Evolutionary conservation across 2,888 invertebrate genomes (phyloP).

Genomic region (Rotaria macrura): DNA sequence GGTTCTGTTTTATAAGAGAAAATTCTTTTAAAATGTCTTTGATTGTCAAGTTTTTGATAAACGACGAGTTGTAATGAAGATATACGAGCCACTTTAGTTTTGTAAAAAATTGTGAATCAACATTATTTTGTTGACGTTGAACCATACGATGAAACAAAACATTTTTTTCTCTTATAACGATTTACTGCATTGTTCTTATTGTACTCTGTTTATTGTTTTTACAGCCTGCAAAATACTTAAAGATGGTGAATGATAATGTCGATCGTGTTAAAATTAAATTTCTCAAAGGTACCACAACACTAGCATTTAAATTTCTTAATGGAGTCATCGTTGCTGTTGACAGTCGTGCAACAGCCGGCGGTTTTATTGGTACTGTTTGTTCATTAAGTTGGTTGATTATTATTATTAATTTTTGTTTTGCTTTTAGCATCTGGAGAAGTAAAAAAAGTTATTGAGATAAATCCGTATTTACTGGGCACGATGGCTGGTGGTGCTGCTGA

Average conservation of each 20-base stretch:
- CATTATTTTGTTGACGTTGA: too few relatives aligned
- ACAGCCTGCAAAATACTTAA: slow-evolving; percentile 11
- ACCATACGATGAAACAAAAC: too few relatives aligned
- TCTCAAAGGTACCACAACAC: slow-evolving; percentile 91
- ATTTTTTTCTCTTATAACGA: too few relatives aligned
- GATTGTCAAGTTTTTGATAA: too few relatives aligned
- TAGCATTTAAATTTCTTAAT: slow-evolving; percentile 81
- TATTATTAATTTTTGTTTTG: slow-evolving; percentile 45
- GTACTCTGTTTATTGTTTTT: background rate
- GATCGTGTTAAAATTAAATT: slow-evolving; percentile 74
- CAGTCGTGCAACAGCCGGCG: slow-evolving; percentile 88
- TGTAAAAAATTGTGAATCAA: too few relatives aligned
- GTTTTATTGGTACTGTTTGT: slow-evolving; percentile 64
- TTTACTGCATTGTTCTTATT: too few relatives aligned
- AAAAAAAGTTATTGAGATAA: slow-evolving; percentile 95
- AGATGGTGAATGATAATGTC: slow-evolving; percentile 22
- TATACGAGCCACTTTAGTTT: too few relatives aligned
- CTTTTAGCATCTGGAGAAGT: slow-evolving; percentile 88
- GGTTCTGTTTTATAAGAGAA: too few relatives aligned
- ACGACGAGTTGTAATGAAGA: too few relatives aligned
- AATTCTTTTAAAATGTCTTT: too few relatives aligned
- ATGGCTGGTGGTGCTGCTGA: slow-evolving; percentile 97
- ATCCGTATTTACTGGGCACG: slow-evolving; percentile 85
- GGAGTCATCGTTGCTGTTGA: slow-evolving; percentile 94
- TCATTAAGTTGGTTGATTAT: slow-evolving; percentile 35